Percentiles rank a stretch among this genome's conserved stretches.
These are phyloP conservation scores for Lethrus apterus DNA, from an alignment of 1,140 invertebrate genomes.

Conservation along the genomic window DNA sequence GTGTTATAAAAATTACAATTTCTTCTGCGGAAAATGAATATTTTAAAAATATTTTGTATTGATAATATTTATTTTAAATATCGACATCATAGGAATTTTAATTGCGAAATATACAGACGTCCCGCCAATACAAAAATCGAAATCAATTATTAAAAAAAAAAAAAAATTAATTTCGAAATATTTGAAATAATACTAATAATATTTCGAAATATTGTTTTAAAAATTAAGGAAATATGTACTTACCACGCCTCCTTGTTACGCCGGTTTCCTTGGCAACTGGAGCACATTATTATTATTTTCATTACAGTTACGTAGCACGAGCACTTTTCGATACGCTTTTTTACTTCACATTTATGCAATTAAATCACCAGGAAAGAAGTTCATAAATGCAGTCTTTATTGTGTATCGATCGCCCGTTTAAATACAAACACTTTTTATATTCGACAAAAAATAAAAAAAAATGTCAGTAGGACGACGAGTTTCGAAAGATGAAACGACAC, in stretches of 20 bases:
- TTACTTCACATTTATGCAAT: neutral
- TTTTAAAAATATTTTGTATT: too few relatives aligned
- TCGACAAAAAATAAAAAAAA: neutral
- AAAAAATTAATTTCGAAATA: neutral
- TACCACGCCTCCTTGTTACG: slow-evolving; percentile 27
- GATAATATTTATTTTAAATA: slow-evolving; percentile 2
- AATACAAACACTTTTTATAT: slow-evolving; percentile 8
- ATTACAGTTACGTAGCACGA: slow-evolving; percentile 12
- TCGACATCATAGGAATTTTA: neutral
- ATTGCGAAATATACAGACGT: neutral
- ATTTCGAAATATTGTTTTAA: slow-evolving; percentile 21
- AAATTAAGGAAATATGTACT: slow-evolving; percentile 24
- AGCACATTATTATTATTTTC: slow-evolving; percentile 24
- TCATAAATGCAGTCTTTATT: slow-evolving; percentile 1
- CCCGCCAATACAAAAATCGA: neutral
- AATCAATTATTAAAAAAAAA: neutral
- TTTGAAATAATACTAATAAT: slow-evolving; percentile 7
- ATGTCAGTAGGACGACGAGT: neutral
- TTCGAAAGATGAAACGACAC: neutral
- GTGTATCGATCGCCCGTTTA: neutral
- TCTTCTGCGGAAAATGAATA: too few relatives aligned
- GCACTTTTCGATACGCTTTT: slow-evolving; percentile 8
- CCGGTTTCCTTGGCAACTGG: slow-evolving; percentile 30
- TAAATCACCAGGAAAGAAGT: neutral
- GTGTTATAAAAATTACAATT: too few relatives aligned